Base-by-base conservation (phyloP, 2,888 invertebrate species). In the Folsomia manolachei region DNA sequence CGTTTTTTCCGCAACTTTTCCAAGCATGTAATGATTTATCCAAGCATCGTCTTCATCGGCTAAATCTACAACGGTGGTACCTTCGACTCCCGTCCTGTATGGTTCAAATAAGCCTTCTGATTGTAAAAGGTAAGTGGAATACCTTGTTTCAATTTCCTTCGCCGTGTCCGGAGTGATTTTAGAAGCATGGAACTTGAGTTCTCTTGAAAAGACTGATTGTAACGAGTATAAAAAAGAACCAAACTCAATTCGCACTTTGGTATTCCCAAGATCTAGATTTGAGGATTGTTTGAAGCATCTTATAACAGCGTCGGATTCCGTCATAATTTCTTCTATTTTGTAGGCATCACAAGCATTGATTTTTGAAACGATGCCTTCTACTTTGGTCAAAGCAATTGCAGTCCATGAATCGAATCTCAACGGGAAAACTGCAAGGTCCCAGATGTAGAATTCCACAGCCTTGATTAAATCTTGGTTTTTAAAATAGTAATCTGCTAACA, bases 1-100 rank as follows among this genome's bases (percentile, higher is more conserved):
- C 73, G 89, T 88, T 82, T 97, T 97, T 83, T 97, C 96, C 0
- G 91, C 89, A 69, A 96, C 91, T 88, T 97, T 97, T 0, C 95
- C 97, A n/a, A 97, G 86, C 92, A 97, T 95, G 82, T 96, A 97
- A 83, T 94, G 93, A 82, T 93, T 90, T 51, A 96, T 86, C 97
- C 97, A 97, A 71, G 91, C 88, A 82, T 97, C 96, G 82, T 95
- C 95, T 4, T 71, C 72, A 21, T 51, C n/a, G 0, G 52, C 24
- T 63, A 86, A 86, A 75, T 87, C 87, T n/a, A 84, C 83, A 69
- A 88, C 88, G 56, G 86, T 86, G 0, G 86, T 84, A 26, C 56
- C 65, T n/a, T 66, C 66, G 1, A 52, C 27, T 21, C 19, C 23
- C 18, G 19, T 19, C 23, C 21, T 1, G 1, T 85, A 85, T 62